Evolutionary conservation across 2,797 vertebrate species (phyloP).

Genomic region (Sparus aurata): DNA sequence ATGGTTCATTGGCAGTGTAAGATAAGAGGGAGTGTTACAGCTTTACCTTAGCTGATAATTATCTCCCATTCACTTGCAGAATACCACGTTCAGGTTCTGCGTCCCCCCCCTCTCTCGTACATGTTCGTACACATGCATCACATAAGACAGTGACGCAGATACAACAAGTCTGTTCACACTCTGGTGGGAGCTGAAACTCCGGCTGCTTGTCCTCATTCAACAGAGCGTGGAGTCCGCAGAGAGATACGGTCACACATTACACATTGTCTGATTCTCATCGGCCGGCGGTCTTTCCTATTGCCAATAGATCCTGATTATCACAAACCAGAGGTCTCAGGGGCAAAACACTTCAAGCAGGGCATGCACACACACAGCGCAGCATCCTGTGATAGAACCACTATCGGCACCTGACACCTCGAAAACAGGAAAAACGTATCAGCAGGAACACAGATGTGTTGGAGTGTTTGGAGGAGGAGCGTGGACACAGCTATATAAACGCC

Average conservation of each 20-base stretch:
- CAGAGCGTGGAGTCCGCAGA: constrained; percentile 30
- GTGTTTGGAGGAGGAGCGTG: constrained; percentile 70
- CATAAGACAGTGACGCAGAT: constrained; percentile 27
- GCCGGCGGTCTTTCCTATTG: constrained; percentile 49
- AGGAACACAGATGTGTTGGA: constrained; percentile 74
- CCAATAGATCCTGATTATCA: constrained; percentile 58
- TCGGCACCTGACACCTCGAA: constrained; percentile 83
- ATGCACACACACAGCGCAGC: constrained; percentile 43
- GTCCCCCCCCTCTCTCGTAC: not conserved
- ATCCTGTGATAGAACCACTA: constrained; percentile 82
- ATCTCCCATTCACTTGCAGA: constrained; percentile 34
- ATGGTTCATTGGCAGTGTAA: constrained; percentile 37
- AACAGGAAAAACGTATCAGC: constrained; percentile 85
- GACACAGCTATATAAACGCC: constrained; percentile 54
- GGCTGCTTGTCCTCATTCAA: constrained; percentile 42
- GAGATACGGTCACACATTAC: not conserved
- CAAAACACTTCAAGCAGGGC: constrained; percentile 75
- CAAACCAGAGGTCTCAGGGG: constrained; percentile 70
- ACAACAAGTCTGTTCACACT: constrained; percentile 27
- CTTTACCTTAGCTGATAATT: constrained; percentile 37
- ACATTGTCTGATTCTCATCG: constrained; percentile 55
- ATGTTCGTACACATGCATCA: not conserved
- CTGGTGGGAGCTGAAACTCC: not conserved
- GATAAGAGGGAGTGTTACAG: constrained; percentile 18
- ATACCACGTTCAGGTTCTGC: not conserved